Evolutionary conservation across 2,797 vertebrate genomes (phyloP).

Genomic region (Leuciscus waleckii): DNA sequence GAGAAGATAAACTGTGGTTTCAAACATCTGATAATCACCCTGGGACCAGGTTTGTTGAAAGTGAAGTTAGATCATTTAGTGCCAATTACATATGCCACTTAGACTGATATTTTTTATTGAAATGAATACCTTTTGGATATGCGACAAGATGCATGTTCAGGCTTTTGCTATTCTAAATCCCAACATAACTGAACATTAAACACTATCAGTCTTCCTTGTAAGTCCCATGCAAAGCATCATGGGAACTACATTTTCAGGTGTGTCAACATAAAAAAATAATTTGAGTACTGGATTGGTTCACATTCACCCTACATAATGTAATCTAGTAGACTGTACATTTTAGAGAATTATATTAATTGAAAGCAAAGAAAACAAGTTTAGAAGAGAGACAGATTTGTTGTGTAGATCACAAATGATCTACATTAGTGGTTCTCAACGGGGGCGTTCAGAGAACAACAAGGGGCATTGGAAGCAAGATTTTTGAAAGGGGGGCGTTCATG

Average conservation of each 20-base stretch:
- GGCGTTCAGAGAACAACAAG: no score
- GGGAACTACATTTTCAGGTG: not conserved
- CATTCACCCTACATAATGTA: not conserved
- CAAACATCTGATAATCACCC: conserved; percentile 12
- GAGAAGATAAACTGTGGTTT: not conserved
- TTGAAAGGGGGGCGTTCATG: no score
- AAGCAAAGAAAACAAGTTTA: not conserved
- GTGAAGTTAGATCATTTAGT: not conserved
- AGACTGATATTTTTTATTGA: not conserved
- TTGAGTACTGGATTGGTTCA: not conserved
- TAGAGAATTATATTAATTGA: not conserved
- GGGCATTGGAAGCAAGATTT: no score
- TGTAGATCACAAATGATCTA: no score
- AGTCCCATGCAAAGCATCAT: not conserved
- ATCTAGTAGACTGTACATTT: not conserved
- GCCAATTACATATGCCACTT: not conserved
- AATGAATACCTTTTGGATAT: not conserved
- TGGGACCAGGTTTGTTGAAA: not conserved
- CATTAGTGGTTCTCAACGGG: no score
- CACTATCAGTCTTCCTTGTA: not conserved
- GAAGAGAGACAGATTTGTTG: no score
- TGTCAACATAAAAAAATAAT: not conserved
- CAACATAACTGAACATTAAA: not conserved
- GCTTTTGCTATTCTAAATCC: not conserved
- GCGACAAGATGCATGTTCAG: not conserved